phyloP scores from a whole-genome alignment of 2,113 vertebrate genomes.

The Hyaena hyaena region DNA sequence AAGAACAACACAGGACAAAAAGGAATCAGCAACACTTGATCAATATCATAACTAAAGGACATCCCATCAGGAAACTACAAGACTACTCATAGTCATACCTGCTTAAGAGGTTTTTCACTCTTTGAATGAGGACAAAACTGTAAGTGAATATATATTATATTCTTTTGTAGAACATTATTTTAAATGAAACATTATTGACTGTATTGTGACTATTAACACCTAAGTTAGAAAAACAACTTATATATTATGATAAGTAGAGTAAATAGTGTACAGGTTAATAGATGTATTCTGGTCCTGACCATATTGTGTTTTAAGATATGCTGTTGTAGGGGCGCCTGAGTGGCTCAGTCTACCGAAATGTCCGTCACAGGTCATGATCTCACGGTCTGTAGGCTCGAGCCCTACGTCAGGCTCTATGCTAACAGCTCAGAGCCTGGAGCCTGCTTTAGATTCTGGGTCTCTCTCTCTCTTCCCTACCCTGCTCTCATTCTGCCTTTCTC shows the following conservation, averaged over 20 bases:
- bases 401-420: too few species aligned
- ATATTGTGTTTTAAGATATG: background rate
- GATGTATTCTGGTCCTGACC: too few species aligned
- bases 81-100: background rate
- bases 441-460: too few species aligned
- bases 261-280: background rate
- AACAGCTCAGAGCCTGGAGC: too few species aligned
- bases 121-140: background rate
- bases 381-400: too few species aligned
- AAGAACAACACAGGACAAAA: background rate
- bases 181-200: background rate
- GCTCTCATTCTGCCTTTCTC: too few species aligned
- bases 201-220: background rate
- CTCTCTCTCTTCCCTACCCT: too few species aligned
- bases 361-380: too few species aligned
- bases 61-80: too few species aligned
- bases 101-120: background rate
- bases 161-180: background rate
- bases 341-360: too few species aligned
- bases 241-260: background rate
- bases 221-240: background rate
- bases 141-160: background rate
- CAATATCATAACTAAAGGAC: background rate
- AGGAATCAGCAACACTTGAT: background rate
- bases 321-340: background rate